Evolutionary conservation across 2,888 invertebrate genomes (phyloP).

Genomic region (Rhagonycha lutea): DNA sequence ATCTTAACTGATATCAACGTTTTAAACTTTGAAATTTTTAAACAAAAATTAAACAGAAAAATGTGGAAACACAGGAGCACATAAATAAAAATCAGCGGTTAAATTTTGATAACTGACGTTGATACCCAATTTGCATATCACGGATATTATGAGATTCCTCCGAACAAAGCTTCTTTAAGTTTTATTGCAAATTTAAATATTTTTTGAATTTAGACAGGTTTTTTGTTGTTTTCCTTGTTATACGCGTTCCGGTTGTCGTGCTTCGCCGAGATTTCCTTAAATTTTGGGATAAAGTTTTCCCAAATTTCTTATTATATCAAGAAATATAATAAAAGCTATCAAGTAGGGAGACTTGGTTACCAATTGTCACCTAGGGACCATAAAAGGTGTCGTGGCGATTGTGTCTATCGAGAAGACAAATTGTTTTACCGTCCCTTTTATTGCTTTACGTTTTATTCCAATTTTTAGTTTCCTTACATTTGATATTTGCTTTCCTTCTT

Average conservation of each 20-base stretch:
- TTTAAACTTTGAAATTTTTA: background rate
- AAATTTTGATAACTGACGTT: background rate
- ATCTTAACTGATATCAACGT: background rate
- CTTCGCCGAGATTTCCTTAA: background rate
- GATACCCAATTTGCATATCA: background rate
- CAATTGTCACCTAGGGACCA: background rate
- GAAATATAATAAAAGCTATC: background rate
- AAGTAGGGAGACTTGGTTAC: background rate
- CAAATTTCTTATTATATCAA: background rate
- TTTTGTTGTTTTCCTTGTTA: background rate
- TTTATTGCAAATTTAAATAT: background rate
- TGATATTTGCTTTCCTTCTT: background rate
- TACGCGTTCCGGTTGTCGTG: background rate
- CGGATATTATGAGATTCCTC: background rate
- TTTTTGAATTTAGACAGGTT: background rate
- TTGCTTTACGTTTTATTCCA: background rate
- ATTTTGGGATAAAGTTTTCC: background rate
- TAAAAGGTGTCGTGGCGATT: background rate
- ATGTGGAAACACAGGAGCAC: background rate
- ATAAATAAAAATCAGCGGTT: background rate
- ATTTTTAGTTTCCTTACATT: background rate
- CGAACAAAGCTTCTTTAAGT: background rate
- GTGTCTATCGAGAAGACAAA: background rate
- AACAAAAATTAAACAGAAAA: background rate
- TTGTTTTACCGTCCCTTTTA: background rate